A percentile compares a stretch with the other conserved stretches of the same genome.
These are phyloP conservation scores for Salvator merianae DNA, from an alignment of 2,113 vertebrate genomes.

Conservation along the genomic window DNA sequence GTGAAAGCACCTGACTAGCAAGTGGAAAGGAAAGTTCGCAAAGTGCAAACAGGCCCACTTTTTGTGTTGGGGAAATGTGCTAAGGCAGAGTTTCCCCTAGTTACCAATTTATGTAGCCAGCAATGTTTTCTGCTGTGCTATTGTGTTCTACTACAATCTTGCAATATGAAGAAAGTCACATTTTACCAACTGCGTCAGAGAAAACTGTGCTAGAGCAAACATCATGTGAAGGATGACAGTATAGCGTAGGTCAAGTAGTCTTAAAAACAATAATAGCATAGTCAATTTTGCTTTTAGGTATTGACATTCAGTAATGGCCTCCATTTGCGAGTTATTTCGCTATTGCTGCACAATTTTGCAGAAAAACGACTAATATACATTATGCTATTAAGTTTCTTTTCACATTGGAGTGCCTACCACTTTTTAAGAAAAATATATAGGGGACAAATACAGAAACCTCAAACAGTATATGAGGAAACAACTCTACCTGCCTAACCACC, in stretches of 20 bases:
- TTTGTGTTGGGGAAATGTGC: too few relatives aligned
- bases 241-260: background rate
- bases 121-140: too few relatives aligned
- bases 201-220: too few relatives aligned
- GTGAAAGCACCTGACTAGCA: too few relatives aligned
- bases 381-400: background rate
- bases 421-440: slow-evolving; percentile 24
- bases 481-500: background rate
- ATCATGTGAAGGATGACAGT: background rate
- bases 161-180: too few relatives aligned
- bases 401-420: slow-evolving; percentile 22
- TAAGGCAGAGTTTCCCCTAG: too few relatives aligned
- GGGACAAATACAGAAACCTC: slow-evolving; percentile 20
- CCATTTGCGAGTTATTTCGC: background rate
- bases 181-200: too few relatives aligned
- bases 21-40: too few relatives aligned
- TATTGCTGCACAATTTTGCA: background rate
- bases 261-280: background rate
- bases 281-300: background rate
- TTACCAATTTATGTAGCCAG: too few relatives aligned
- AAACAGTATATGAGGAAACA: slow-evolving; percentile 32
- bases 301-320: background rate
- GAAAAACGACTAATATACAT: background rate
- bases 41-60: too few relatives aligned
- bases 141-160: too few relatives aligned